A percentile compares a stretch with the other conserved stretches of the same genome.
phyloP scores from a whole-genome alignment of 2,888 invertebrate species.

The Torymus aiolomorphi region DNA sequence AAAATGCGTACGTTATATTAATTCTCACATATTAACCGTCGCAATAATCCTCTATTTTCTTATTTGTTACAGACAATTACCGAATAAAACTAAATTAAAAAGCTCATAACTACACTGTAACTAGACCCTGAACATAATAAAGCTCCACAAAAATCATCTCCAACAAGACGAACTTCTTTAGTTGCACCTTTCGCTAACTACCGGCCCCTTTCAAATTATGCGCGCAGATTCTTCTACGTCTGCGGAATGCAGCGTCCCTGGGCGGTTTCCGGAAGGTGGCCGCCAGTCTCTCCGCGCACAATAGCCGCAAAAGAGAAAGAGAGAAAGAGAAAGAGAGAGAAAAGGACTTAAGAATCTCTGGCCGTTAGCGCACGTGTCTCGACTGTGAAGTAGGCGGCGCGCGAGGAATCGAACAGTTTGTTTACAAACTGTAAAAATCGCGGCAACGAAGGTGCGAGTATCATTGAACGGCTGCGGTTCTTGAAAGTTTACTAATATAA shows the following conservation, averaged over 20 bases:
- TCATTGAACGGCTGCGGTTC: no score
- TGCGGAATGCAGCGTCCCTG: constrained; percentile 45
- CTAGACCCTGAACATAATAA: no score
- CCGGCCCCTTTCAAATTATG: constrained; percentile 39
- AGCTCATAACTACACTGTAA: no score
- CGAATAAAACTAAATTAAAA: no score
- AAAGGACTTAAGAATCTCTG: constrained; percentile 34
- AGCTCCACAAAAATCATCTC: no score
- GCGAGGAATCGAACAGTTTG: constrained; percentile 35
- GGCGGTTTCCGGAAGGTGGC: constrained; percentile 36
- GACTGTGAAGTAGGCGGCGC: constrained; percentile 31
- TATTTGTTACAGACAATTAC: no score
- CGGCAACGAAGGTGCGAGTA: neutral
- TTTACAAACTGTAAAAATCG: constrained; percentile 12
- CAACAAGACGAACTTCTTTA: no score
- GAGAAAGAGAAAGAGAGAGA: no score
- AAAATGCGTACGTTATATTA: neutral
- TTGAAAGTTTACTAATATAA: no score
- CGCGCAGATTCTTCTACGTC: constrained; percentile 44
- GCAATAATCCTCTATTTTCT: no score
- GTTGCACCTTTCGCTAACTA: no score
- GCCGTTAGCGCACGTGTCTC: constrained; percentile 40
- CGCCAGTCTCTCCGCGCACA: constrained; percentile 15
- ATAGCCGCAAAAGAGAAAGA: constrained; percentile 7
- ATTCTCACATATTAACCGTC: no score